phyloP scores from a whole-genome alignment of 2,797 vertebrate species.

The Myotis vivesi region DNA sequence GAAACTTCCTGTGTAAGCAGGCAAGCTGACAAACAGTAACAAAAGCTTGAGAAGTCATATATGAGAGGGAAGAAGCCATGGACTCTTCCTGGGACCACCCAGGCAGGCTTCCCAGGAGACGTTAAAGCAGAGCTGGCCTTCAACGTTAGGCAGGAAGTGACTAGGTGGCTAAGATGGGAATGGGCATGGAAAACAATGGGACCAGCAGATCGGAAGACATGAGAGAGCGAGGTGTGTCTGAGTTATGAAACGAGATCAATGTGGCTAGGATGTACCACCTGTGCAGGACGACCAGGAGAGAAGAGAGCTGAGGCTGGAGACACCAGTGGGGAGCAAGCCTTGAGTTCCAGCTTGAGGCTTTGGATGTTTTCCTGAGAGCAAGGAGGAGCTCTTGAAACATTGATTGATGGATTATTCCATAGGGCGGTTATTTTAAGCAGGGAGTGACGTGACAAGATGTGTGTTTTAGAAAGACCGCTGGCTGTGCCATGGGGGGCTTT shows the following conservation, averaged over 20 bases:
- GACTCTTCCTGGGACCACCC: not conserved
- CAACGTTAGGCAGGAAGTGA: not conserved
- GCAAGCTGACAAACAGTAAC: not conserved
- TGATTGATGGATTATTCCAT: constrained; percentile 70
- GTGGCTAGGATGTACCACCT: accelerated
- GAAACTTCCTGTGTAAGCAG: not conserved
- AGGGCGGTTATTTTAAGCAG: constrained; percentile 73
- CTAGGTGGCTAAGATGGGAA: not conserved
- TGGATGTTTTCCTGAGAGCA: constrained; percentile 68
- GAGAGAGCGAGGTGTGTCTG: not conserved
- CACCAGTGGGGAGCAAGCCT: not conserved
- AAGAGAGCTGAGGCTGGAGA: not conserved
- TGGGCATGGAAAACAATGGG: not conserved
- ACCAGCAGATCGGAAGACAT: not conserved
- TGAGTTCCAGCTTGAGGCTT: not conserved
- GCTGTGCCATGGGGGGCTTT: not conserved
- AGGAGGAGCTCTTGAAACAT: constrained; percentile 63
- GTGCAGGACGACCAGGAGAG: not conserved
- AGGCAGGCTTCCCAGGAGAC: constrained; percentile 11
- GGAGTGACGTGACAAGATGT: constrained; percentile 57
- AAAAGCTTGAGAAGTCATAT: not conserved
- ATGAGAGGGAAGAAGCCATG: not conserved
- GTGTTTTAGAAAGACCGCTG: constrained; percentile 29
- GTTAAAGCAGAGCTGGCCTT: not conserved
- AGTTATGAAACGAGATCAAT: not conserved